Base-by-base conservation (phyloP, 2,888 invertebrate species). In the Tiliacea citrago region DNA sequence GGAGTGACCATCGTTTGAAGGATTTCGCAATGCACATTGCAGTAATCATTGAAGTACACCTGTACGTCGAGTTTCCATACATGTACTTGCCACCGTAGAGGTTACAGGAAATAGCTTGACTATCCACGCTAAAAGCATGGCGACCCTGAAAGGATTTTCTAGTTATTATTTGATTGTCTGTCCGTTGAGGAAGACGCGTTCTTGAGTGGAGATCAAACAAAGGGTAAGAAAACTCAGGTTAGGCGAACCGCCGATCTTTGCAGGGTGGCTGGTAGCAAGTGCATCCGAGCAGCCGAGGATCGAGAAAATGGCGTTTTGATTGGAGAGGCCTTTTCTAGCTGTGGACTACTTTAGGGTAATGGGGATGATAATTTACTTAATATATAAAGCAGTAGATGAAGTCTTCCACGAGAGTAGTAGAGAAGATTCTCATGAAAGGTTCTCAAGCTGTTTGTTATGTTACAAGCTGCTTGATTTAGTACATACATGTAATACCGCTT, bases 41-140 rank as follows among this genome's bases (percentile, higher is more conserved):
- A 85, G 18, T 75, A 4, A 35, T 83, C 68, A 12, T 81, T 79
- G 39, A 49, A 70, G 21, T 74, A 81, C 24, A 29, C 29, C 62
- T 77, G 65, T 60, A 63, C 0, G 77, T 71, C 83, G 76, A 81
- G 58, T 85, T 84, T 1, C 86, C 85, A 58, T 81, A 86, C 39
- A 86, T 66, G 10, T 53, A 83, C 42, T 71, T 77, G 9, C 69
- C 75, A 18, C 63, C 86, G n/a, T 76, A 81, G 35, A 83, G 63
- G 12, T 29, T 57, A 0, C 68, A 58, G 8, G 49, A 58, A 13
- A 79, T 55, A 6, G 73, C 61, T 53, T 72, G 65, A 0, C 81
- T 0, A 21, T 85, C 68, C 12, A 74, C 18, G 6, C 13, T 73
- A 58, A 69, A 71, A 7, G 57, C 12, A 45, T 75, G 18, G 35